Evolutionary conservation across 2,888 invertebrate species (phyloP).

Genomic region (Helicoverpa assulta): DNA sequence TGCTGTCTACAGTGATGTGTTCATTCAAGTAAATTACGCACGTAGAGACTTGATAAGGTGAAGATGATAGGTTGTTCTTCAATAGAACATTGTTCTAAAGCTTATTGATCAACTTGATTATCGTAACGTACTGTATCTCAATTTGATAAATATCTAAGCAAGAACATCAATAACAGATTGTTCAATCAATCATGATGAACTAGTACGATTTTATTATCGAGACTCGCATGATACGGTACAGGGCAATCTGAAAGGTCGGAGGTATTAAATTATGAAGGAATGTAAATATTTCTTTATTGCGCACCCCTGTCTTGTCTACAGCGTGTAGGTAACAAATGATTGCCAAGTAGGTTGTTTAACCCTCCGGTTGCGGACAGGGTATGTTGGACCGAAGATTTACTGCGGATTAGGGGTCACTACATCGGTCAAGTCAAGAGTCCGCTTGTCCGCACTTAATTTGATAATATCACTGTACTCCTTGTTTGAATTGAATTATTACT

Average conservation of each 20-base stretch:
- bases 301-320: slow-evolving; percentile 78
- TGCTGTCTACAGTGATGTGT: not conserved
- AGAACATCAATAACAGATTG: slow-evolving; percentile 45
- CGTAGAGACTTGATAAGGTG: too few species aligned
- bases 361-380: slow-evolving; percentile 74
- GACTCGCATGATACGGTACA: slow-evolving; percentile 29
- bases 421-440: slow-evolving; percentile 87
- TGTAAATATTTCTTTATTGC: slow-evolving; percentile 67
- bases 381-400: slow-evolving; percentile 86
- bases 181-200: slow-evolving; percentile 47
- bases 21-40: not conserved
- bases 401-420: slow-evolving; percentile 89
- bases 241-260: slow-evolving; percentile 48
- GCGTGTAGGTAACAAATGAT: slow-evolving; percentile 87
- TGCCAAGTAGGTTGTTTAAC: slow-evolving; percentile 86
- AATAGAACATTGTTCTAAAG: slow-evolving; percentile 5
- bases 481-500: slow-evolving; percentile 75
- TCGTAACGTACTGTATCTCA: slow-evolving; percentile 11
- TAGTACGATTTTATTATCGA: slow-evolving; percentile 41
- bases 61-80: not conserved
- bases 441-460: slow-evolving; percentile 83
- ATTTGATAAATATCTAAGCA: slow-evolving; percentile 42
- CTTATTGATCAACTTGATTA: slow-evolving; percentile 13
- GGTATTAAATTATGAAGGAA: slow-evolving; percentile 65
- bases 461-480: slow-evolving; percentile 76